Percentiles rank a stretch among this genome's conserved stretches.
These are phyloP conservation scores for Patella caerulea DNA, from an alignment of 2,888 invertebrate genomes.

Conservation along the genomic window DNA sequence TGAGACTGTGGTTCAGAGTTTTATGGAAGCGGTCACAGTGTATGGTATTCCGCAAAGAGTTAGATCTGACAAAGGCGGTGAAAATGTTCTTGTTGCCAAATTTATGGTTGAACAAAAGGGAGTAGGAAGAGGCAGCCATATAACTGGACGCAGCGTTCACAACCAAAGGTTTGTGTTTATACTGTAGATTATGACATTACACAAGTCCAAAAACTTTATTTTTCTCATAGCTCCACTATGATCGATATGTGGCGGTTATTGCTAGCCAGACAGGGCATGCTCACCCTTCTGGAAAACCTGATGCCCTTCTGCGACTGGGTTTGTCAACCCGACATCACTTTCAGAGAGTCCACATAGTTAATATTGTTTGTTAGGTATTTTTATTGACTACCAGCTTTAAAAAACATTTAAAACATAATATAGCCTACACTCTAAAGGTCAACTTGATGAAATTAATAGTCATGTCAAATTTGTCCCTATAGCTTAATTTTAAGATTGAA, in stretches of 20 bases:
- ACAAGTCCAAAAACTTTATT: background rate
- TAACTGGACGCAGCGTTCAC: constrained; percentile 1
- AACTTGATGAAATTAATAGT: no score
- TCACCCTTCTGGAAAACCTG: background rate
- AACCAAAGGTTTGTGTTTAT: constrained; percentile 2
- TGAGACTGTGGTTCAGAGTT: constrained; percentile 6
- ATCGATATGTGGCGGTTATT: background rate
- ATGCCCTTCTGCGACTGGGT: constrained; percentile 1
- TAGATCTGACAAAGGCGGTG: constrained; percentile 5
- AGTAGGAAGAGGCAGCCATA: constrained; percentile 7
- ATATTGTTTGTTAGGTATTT: no score
- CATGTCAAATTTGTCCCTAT: no score
- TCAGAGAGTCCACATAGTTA: background rate
- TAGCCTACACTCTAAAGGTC: no score
- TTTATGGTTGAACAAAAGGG: constrained; percentile 6
- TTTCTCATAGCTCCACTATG: constrained; percentile 8
- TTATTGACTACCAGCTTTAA: no score
- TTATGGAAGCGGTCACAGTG: background rate
- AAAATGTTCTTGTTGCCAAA: constrained; percentile 8
- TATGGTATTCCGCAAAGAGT: constrained; percentile 10
- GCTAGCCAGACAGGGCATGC: constrained; percentile 4
- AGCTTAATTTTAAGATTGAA: no score
- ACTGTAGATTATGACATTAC: constrained; percentile 3
- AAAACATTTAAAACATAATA: no score
- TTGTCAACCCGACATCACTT: background rate